phyloP scores from a whole-genome alignment of 2,113 vertebrate genomes.

The Lepus americanus region DNA sequence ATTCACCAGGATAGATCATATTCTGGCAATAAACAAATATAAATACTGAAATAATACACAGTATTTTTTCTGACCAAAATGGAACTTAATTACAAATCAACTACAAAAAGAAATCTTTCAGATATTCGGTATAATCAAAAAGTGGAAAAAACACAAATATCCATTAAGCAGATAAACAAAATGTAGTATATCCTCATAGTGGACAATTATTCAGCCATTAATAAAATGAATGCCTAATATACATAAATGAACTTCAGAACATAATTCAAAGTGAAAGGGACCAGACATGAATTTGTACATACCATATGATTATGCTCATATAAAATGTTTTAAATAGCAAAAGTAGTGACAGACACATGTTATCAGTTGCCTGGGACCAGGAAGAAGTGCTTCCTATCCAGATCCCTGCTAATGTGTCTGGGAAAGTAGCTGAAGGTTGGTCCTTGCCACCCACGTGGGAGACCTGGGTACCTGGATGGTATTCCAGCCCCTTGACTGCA shows the following conservation, averaged over 20 bases:
- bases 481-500: no score
- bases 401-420: no score
- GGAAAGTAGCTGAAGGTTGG: no score
- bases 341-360: background rate
- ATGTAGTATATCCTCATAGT: background rate
- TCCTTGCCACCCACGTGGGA: no score
- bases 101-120: background rate
- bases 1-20: conserved; percentile 7
- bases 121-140: background rate
- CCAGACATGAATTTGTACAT: background rate
- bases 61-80: background rate
- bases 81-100: conserved; percentile 9
- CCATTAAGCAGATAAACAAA: background rate
- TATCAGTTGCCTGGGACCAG: background rate
- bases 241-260: conserved; percentile 5
- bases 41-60: background rate
- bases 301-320: background rate
- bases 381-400: no score
- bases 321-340: background rate
- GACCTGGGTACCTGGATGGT: no score
- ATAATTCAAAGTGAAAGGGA: background rate
- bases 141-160: background rate
- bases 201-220: background rate
- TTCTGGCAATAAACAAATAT: conserved; percentile 4
- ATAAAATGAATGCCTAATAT: background rate